Conservation (phyloP, 2,888 invertebrate genomes). For the Orgyia antiqua region DNA sequence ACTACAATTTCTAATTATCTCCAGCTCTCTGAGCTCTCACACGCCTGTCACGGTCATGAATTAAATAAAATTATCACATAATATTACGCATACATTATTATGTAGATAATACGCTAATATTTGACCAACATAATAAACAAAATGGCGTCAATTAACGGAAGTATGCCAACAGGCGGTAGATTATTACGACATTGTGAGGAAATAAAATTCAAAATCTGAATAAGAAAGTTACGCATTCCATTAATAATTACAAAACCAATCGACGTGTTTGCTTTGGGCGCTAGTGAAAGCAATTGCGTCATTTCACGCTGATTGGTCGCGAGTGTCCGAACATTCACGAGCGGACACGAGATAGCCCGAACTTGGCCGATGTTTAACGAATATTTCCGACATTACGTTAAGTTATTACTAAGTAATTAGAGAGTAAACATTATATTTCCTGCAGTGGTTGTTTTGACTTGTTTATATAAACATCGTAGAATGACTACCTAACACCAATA, state of each 20-base stretch:
- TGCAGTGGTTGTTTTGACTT: neutral
- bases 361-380: slow-evolving; percentile 11
- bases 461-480: neutral
- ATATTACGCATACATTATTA: slow-evolving; percentile 22
- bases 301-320: slow-evolving; percentile 32
- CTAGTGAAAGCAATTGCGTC: slow-evolving; percentile 68
- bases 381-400: slow-evolving; percentile 23
- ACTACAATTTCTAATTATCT: too few relatives aligned
- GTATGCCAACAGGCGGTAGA: slow-evolving; percentile 39
- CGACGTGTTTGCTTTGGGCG: slow-evolving; percentile 40
- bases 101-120: too few relatives aligned
- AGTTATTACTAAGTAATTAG: slow-evolving; percentile 20
- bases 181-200: slow-evolving; percentile 49
- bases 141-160: slow-evolving; percentile 49
- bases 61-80: too few relatives aligned
- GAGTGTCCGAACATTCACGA: slow-evolving; percentile 20
- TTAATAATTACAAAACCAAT: slow-evolving; percentile 61
- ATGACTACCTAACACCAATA: neutral
- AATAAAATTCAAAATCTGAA: slow-evolving; percentile 56
- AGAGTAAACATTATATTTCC: slow-evolving; percentile 10
- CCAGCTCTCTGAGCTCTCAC: too few relatives aligned
- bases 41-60: too few relatives aligned
- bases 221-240: slow-evolving; percentile 69
- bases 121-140: slow-evolving; percentile 21
- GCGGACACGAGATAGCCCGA: slow-evolving; percentile 16